phyloP scores from a whole-genome alignment of 2,797 vertebrate species.

The Rallus crepitans region DNA sequence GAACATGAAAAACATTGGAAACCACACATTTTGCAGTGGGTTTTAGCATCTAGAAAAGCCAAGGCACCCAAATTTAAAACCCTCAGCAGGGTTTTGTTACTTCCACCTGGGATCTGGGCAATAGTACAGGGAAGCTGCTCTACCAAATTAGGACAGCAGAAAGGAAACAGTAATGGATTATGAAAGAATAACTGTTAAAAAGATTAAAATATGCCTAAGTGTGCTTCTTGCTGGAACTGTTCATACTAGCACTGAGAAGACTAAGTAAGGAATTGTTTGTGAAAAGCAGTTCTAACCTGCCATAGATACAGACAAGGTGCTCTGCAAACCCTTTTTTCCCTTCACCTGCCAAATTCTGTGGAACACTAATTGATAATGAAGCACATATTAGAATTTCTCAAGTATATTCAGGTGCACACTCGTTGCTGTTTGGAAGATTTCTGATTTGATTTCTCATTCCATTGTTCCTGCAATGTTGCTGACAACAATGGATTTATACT shows the following conservation, averaged over 20 bases:
- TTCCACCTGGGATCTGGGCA: background rate
- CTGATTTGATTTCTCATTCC: background rate
- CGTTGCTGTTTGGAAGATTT: background rate
- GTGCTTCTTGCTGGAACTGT: background rate
- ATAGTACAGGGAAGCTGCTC: background rate
- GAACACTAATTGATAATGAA: background rate
- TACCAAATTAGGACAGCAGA: background rate
- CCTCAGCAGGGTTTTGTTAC: background rate
- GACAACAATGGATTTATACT: background rate
- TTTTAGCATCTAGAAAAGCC: background rate
- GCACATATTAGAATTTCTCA: background rate
- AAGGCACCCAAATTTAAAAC: background rate
- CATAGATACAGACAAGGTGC: background rate
- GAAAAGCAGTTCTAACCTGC: background rate
- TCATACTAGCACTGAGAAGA: background rate
- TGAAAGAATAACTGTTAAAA: background rate
- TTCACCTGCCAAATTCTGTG: background rate
- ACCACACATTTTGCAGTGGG: background rate
- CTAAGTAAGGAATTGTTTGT: background rate
- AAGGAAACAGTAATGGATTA: background rate
- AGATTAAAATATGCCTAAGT: background rate
- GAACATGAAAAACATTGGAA: background rate
- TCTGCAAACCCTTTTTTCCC: background rate
- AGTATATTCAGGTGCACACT: background rate
- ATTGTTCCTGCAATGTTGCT: background rate